Base-by-base conservation (phyloP, 2,888 invertebrate species). In the Uropetala carovei region DNA sequence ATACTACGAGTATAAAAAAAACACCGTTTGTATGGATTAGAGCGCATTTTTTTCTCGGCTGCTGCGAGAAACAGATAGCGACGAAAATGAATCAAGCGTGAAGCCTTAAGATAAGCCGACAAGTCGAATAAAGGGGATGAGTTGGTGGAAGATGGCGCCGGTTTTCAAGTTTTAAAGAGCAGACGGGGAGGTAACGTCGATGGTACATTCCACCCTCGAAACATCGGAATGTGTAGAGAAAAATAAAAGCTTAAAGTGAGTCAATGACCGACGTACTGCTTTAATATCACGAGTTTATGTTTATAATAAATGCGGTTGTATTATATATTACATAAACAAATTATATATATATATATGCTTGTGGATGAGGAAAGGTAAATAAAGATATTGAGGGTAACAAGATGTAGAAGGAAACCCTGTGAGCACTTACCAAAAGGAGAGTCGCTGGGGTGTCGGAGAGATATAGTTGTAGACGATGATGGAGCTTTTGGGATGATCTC, bases 31-130 rank as follows among this genome's bases (percentile, higher is more conserved):
- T 27, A 75, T 27, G 75, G 75, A 57, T 85, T 85, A 85, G 57
- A 22, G 85, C 11, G 22, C 57, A 16, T 85, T 85, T 85, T 85
- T 43, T 56, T 57, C 56, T 75, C 64, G 18, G 43, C 89, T 64
- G 43, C 89, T 89, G 89, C 89, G 89, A 68, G 89, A 68, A 56
- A 89, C 89, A 89, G 89, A 89, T 89, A 89, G 89, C 89, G 22
- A 18, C 30, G 27, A 16, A 64, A 89, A 64, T 68, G 89, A 60
- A 89, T 89, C 56, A 64, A 89, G 89, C 64, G 64, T 89, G 89
- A 89, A 89, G 89, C 64, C 43, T n/a, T 60, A 58, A 89, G 89
- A 89, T 89, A 89, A 89, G 89, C 64, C 27, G 27, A 56, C 58
- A 16, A 43, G 85, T 59, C 3, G 85, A 58, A n/a, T 57, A 85